phyloP scores from a whole-genome alignment of 2,113 vertebrate genomes.

The Ictalurus furcatus region DNA sequence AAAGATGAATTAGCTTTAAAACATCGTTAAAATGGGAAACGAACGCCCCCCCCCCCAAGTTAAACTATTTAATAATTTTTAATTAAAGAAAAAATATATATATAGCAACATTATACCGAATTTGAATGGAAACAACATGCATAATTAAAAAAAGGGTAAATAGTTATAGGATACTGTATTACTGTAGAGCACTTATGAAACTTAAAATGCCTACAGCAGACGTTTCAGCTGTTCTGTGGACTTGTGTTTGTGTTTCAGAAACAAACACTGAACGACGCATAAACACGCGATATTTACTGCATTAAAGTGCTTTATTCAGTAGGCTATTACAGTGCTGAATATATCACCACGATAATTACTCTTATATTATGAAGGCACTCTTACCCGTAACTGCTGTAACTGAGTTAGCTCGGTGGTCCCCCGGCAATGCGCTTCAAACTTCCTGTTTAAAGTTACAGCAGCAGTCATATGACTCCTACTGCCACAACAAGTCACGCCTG shows the following conservation, averaged over 20 bases:
- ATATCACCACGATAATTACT: background rate
- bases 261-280: background rate
- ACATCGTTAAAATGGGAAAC: background rate
- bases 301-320: background rate
- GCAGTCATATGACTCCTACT: slow-evolving; percentile 66
- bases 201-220: too few relatives aligned
- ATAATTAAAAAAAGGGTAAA: background rate
- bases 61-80: too few relatives aligned
- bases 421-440: slow-evolving; percentile 48
- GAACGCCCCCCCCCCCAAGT: too few relatives aligned
- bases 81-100: too few relatives aligned
- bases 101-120: too few relatives aligned
- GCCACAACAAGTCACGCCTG: slow-evolving; percentile 49
- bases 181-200: background rate
- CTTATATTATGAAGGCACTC: too few relatives aligned
- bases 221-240: background rate
- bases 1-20: background rate
- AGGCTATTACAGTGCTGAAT: background rate
- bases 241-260: background rate
- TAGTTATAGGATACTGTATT: background rate
- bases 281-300: background rate
- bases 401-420: background rate
- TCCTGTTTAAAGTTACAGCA: slow-evolving; percentile 29
- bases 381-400: background rate
- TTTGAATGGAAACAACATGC: background rate